Percentiles rank a stretch among this genome's conserved stretches.
Conservation (phyloP, 2,113 vertebrate genomes). For the Picathartes gymnocephalus region DNA sequence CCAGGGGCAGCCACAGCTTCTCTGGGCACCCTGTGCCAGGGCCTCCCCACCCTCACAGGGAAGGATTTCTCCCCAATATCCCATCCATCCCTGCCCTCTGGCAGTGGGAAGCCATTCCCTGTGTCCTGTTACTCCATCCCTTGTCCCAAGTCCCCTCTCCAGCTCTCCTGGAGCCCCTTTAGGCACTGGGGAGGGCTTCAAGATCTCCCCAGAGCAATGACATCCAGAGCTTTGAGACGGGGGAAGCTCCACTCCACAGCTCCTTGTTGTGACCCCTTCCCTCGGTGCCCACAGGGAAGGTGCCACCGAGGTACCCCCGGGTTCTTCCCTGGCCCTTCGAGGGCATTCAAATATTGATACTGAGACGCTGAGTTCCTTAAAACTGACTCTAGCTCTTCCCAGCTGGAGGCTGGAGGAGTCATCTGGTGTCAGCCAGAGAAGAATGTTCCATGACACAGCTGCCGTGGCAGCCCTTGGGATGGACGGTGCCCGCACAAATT, state of each 20-base stretch:
- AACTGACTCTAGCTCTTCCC: not conserved
- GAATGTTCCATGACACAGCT: conserved; percentile 31
- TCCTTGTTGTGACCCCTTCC: not conserved
- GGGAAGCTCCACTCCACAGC: not conserved
- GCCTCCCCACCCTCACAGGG: accelerated
- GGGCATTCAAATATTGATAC: not conserved
- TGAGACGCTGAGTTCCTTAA: not conserved
- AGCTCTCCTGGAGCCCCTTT: not conserved
- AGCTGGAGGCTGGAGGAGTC: not conserved
- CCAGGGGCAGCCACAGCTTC: not conserved
- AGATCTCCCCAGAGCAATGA: not conserved
- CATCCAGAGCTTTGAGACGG: not conserved
- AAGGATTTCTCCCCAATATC: accelerated
- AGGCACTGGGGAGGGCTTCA: not conserved
- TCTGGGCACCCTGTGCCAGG: not conserved
- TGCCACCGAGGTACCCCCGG: not conserved
- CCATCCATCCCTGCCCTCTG: not conserved
- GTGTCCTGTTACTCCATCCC: not conserved
- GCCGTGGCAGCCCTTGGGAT: not conserved
- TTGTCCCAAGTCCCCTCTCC: not conserved
- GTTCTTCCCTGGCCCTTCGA: not conserved
- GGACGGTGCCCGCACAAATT: not conserved
- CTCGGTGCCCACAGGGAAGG: not conserved
- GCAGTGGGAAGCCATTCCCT: not conserved
- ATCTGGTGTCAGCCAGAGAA: not conserved